A percentile compares a stretch with the other conserved stretches of the same genome.
phyloP scores from a whole-genome alignment of 1,140 invertebrate genomes.

The Lordiphosa stackelbergi region DNA sequence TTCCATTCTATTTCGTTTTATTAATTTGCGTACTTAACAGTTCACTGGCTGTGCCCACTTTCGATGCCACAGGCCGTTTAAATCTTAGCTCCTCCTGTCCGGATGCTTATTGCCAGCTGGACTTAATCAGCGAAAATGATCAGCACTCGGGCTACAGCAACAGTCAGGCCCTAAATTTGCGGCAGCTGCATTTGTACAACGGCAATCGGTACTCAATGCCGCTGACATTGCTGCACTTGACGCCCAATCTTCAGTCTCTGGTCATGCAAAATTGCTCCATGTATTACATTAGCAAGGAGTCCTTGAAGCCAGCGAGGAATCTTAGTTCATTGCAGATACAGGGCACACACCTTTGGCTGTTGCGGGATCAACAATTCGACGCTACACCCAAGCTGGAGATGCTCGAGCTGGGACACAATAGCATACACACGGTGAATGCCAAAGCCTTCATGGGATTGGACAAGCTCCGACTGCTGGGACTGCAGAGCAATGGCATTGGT shows the following conservation, averaged over 20 bases:
- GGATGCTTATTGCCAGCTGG: conserved; percentile 23
- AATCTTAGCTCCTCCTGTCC: conserved; percentile 36
- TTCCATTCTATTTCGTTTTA: background rate
- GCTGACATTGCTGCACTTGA: conserved; percentile 17
- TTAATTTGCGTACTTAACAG: background rate
- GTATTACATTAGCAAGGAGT: conserved; percentile 14
- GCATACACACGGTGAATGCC: conserved; percentile 34
- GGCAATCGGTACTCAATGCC: conserved; percentile 28
- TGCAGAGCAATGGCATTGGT: conserved; percentile 54
- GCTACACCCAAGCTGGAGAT: conserved; percentile 29
- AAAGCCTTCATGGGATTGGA: conserved; percentile 37
- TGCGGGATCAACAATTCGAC: conserved; percentile 32
- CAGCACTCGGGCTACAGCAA: conserved; percentile 11
- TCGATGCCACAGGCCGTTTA: conserved; percentile 1
- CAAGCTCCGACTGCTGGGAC: conserved; percentile 33
- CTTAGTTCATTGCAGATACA: conserved; percentile 35
- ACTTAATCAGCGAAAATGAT: conserved; percentile 1
- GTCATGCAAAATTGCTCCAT: conserved; percentile 43
- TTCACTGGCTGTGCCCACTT: background rate
- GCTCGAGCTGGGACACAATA: conserved; percentile 47
- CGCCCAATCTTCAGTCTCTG: conserved; percentile 39
- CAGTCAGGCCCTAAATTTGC: conserved; percentile 7
- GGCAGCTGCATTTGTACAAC: conserved; percentile 38
- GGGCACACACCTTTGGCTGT: conserved; percentile 21
- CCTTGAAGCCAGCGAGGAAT: conserved; percentile 14